Conservation (phyloP, 2,113 vertebrate genomes). For the Alces alces region DNA sequence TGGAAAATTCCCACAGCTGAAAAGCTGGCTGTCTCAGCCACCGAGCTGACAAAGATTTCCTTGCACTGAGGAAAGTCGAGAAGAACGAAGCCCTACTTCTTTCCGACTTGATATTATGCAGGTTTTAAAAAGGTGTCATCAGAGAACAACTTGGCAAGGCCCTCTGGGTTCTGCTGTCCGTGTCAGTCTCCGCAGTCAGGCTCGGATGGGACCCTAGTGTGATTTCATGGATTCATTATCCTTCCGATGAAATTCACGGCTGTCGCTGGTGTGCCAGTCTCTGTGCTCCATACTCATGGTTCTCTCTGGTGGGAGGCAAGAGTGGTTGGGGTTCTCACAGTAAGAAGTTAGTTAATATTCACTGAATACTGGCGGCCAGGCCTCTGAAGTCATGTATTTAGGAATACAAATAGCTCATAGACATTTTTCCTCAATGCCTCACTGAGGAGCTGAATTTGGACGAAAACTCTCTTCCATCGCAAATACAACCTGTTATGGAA, state of each 20-base stretch:
- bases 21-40: background rate
- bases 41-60: background rate
- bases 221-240: background rate
- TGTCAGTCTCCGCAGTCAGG: background rate
- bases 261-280: background rate
- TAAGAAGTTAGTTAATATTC: background rate
- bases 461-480: background rate
- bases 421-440: background rate
- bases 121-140: background rate
- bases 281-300: background rate
- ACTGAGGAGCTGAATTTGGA: background rate
- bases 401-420: background rate
- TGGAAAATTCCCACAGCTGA: slow-evolving; percentile 19
- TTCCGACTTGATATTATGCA: background rate
- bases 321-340: background rate
- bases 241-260: background rate
- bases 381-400: background rate
- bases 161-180: background rate
- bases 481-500: background rate
- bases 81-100: background rate
- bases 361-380: background rate
- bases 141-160: background rate
- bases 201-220: background rate
- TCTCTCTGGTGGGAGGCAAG: background rate
- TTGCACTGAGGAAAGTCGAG: background rate